phyloP scores from a whole-genome alignment of 2,797 vertebrate genomes.

The Astyanax mexicanus region DNA sequence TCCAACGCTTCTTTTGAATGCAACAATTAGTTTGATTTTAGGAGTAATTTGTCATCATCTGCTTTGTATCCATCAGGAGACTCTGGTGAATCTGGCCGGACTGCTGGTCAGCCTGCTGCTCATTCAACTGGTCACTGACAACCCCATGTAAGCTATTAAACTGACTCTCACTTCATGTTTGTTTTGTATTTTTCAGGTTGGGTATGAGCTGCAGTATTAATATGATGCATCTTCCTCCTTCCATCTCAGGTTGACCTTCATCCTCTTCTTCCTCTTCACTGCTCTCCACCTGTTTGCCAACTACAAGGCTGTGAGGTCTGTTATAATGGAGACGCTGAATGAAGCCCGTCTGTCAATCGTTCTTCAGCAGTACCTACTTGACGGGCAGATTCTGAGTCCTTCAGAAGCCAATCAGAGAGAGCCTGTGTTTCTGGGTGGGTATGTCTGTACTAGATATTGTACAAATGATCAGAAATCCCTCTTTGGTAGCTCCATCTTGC shows the following conservation, averaged over 20 bases:
- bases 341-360: slow-evolving; percentile 84
- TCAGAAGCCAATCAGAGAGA: slow-evolving; percentile 82
- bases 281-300: slow-evolving; percentile 88
- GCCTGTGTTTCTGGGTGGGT: slow-evolving; percentile 86
- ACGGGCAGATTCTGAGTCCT: slow-evolving; percentile 73
- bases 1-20: no score
- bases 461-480: background rate
- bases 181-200: background rate
- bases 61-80: slow-evolving; percentile 78
- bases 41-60: no score
- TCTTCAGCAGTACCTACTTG: slow-evolving; percentile 76
- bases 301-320: slow-evolving; percentile 87
- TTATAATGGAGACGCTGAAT: slow-evolving; percentile 91
- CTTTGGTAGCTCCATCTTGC: background rate
- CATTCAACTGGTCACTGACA: slow-evolving; percentile 84
- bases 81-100: slow-evolving; percentile 87
- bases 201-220: background rate
- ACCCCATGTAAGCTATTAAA: slow-evolving; percentile 74
- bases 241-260: slow-evolving; percentile 79
- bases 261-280: slow-evolving; percentile 87
- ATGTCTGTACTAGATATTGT: slow-evolving; percentile 4
- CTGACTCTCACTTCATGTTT: background rate
- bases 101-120: slow-evolving; percentile 86
- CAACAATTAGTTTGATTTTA: no score
- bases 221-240: slow-evolving; percentile 12